Percentiles rank a stretch among this genome's conserved stretches.
phyloP scores from a whole-genome alignment of 1,140 invertebrate species.

The Sipha flava region DNA sequence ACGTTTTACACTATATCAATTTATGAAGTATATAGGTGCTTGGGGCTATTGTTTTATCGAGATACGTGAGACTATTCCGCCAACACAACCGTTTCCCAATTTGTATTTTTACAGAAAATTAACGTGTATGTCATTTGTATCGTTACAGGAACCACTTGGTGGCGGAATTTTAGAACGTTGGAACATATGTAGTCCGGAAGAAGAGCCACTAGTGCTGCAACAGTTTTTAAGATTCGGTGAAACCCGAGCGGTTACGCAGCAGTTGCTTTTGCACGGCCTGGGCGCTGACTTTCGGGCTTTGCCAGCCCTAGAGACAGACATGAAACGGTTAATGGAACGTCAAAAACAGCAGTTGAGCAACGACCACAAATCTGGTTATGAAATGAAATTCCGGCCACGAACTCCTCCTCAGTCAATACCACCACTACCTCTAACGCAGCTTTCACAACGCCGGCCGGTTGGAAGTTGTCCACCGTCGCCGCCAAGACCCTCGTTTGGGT shows the following conservation, averaged over 20 bases:
- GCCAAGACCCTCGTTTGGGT: conserved; percentile 39
- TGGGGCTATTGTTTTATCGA: too few relatives aligned
- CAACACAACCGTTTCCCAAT: too few relatives aligned
- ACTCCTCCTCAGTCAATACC: conserved; percentile 27
- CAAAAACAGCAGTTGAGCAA: not conserved
- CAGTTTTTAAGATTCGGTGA: conserved; percentile 78
- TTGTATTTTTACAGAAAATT: too few relatives aligned
- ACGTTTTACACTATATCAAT: not conserved
- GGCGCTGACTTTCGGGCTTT: conserved; percentile 38
- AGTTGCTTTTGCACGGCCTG: conserved; percentile 53
- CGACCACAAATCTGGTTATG: not conserved
- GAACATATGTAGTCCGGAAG: conserved; percentile 71
- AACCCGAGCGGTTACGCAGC: conserved; percentile 71
- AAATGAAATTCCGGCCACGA: conserved; percentile 22
- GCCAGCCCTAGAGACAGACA: conserved; percentile 48
- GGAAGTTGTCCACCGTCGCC: conserved; percentile 7
- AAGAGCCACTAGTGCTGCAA: conserved; percentile 75
- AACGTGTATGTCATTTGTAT: conserved; percentile 34
- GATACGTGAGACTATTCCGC: too few relatives aligned
- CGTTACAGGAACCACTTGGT: conserved; percentile 56
- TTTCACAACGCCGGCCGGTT: not conserved
- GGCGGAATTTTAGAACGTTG: conserved; percentile 67
- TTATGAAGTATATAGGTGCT: too few relatives aligned
- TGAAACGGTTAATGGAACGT: conserved; percentile 43
- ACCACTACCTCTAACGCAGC: conserved; percentile 14